Conservation (phyloP, 2,797 vertebrate genomes). For the Intellagama lesueurii region DNA sequence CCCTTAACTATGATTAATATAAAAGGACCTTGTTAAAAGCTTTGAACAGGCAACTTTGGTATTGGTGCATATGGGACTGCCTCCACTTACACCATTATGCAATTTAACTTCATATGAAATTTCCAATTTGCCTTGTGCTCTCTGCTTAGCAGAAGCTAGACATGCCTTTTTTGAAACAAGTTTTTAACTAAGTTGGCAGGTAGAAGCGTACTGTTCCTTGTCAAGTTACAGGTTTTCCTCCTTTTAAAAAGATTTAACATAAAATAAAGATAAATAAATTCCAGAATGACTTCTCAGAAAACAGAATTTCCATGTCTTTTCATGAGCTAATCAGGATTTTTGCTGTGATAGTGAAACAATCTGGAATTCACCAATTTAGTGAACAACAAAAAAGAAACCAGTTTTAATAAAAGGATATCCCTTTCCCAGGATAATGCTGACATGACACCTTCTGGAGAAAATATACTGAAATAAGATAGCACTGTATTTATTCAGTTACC, state of each 20-base stretch:
- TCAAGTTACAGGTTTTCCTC: slow-evolving; percentile 26
- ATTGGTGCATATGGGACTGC: slow-evolving; percentile 24
- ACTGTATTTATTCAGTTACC: no score
- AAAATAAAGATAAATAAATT: not conserved
- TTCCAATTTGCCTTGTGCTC: slow-evolving; percentile 59
- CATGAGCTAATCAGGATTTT: not conserved
- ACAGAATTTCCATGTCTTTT: slow-evolving; percentile 10
- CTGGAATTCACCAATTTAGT: slow-evolving; percentile 55
- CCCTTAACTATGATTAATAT: slow-evolving; percentile 62
- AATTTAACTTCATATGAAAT: slow-evolving; percentile 54
- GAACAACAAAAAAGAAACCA: not conserved
- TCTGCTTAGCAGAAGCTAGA: slow-evolving; percentile 42
- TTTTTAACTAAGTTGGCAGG: slow-evolving; percentile 43
- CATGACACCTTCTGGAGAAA: not conserved
- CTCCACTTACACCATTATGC: slow-evolving; percentile 40
- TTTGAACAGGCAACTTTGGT: slow-evolving; percentile 60
- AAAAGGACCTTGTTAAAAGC: slow-evolving; percentile 62
- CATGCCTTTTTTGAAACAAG: slow-evolving; percentile 25
- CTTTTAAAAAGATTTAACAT: slow-evolving; percentile 42
- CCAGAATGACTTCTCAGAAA: not conserved
- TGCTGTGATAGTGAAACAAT: slow-evolving; percentile 47
- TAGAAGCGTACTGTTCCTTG: slow-evolving; percentile 42
- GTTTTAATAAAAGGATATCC: not conserved
- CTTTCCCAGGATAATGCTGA: not conserved
- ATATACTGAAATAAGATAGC: not conserved